These are phyloP conservation scores for Speoplatyrhinus poulsoni DNA, from an alignment of 2,113 vertebrate species.

Conservation along the genomic window DNA sequence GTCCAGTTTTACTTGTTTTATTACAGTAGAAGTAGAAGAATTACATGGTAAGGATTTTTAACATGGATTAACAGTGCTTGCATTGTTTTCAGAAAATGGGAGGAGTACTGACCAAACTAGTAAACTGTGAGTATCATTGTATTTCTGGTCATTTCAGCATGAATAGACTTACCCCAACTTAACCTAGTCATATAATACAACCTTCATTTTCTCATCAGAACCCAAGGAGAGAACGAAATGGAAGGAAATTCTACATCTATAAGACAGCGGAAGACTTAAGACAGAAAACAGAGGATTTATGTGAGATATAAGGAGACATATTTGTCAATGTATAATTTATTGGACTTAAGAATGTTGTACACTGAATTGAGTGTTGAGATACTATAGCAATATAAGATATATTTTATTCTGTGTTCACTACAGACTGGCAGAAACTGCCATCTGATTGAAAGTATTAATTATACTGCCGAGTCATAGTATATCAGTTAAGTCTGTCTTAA, in stretches of 20 bases:
- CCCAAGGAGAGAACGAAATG: slow-evolving; percentile 45
- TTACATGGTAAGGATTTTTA: background rate
- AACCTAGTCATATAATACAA: background rate
- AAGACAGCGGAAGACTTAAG: slow-evolving; percentile 69
- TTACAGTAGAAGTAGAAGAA: background rate
- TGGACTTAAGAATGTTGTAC: too few relatives aligned
- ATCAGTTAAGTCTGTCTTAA: too few relatives aligned
- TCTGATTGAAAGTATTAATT: too few relatives aligned
- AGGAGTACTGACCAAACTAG: slow-evolving; percentile 74
- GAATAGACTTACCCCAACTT: background rate
- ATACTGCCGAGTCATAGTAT: too few relatives aligned
- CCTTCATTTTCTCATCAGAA: slow-evolving; percentile 42
- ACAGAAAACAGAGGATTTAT: background rate
- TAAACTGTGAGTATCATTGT: slow-evolving; percentile 78
- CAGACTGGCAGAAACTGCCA: too few relatives aligned
- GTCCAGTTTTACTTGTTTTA: too few relatives aligned
- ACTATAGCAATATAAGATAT: too few relatives aligned
- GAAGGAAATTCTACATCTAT: slow-evolving; percentile 42
- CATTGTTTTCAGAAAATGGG: slow-evolving; percentile 63
- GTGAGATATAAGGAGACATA: too few relatives aligned
- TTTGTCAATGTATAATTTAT: too few relatives aligned
- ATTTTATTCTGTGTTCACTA: too few relatives aligned
- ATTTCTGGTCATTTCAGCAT: background rate
- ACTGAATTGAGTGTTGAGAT: too few relatives aligned
- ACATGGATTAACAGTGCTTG: background rate